These are phyloP conservation scores for Amiota mariae DNA, from an alignment of 2,888 invertebrate species.

Conservation along the genomic window DNA sequence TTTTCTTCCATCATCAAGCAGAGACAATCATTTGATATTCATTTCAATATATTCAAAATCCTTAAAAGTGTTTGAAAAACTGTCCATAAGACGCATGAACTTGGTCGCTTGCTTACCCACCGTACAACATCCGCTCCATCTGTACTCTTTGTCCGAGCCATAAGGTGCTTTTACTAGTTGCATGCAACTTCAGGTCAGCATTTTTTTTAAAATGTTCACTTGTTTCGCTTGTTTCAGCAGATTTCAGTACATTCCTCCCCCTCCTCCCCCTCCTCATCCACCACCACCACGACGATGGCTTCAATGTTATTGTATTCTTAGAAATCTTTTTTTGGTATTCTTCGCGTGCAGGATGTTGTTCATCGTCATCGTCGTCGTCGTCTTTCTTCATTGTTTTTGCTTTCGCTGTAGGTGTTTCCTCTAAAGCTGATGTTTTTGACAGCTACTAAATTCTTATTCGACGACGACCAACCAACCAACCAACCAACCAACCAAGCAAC, in stretches of 20 bases:
- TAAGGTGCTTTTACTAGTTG: not conserved
- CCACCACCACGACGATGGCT: too few species aligned
- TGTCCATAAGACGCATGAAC: slow-evolving; percentile 41
- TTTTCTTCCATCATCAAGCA: too few species aligned
- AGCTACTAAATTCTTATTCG: slow-evolving; percentile 61
- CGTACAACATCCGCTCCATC: not conserved
- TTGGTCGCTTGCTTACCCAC: not conserved
- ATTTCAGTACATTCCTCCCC: too few species aligned
- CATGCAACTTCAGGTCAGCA: slow-evolving; percentile 9
- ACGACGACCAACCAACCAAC: not conserved
- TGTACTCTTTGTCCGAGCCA: not conserved
- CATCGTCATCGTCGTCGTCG: not conserved
- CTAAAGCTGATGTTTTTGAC: slow-evolving; percentile 51
- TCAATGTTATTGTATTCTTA: too few species aligned
- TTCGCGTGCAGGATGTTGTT: slow-evolving; percentile 16
- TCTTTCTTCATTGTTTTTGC: not conserved
- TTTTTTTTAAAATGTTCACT: slow-evolving; percentile 12
- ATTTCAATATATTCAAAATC: not conserved
- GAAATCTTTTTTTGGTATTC: not conserved
- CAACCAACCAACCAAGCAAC: not conserved
- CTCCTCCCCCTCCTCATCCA: too few species aligned
- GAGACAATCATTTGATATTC: slow-evolving; percentile 54
- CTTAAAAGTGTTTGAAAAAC: slow-evolving; percentile 31
- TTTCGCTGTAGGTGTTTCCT: slow-evolving; percentile 21
- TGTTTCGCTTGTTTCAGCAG: slow-evolving; percentile 1